Percentiles rank a stretch among this genome's conserved stretches.
Evolutionary conservation across 2,797 vertebrate genomes (phyloP).

Genomic region (Pyrocephalus nanus): DNA sequence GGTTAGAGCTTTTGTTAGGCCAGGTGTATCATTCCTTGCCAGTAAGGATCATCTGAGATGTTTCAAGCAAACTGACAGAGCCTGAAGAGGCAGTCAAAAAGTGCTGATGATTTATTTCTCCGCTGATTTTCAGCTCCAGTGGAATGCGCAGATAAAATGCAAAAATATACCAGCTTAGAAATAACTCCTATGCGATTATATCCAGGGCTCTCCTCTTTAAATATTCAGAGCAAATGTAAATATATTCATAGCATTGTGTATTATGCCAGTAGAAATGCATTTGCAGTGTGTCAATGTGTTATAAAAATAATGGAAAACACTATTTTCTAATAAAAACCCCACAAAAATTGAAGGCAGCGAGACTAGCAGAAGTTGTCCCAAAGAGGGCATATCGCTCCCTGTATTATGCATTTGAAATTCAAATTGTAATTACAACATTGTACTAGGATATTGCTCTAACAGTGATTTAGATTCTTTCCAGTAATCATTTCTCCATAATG

Average conservation of each 20-base stretch:
- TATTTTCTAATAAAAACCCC: conserved; percentile 36
- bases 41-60: neutral
- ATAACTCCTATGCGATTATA: neutral
- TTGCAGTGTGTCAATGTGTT: conserved; percentile 18
- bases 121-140: neutral
- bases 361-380: neutral
- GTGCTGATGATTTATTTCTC: neutral
- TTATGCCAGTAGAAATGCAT: conserved; percentile 13
- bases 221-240: conserved; percentile 52
- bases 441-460: neutral
- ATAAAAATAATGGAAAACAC: conserved; percentile 22
- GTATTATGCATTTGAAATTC: conserved; percentile 37
- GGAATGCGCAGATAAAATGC: neutral
- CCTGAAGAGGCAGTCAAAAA: neutral
- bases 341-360: conserved; percentile 11
- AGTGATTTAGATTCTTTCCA: conserved; percentile 22
- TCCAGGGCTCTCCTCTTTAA: conserved; percentile 10
- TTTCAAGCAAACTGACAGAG: neutral
- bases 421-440: conserved; percentile 41
- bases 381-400: neutral
- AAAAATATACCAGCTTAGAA: neutral
- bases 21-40: neutral
- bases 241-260: conserved; percentile 36
- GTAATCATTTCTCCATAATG: neutral
- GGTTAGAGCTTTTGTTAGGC: neutral